Conservation (phyloP, 2,888 invertebrate species). For the Didymodactylos carnosus region DNA sequence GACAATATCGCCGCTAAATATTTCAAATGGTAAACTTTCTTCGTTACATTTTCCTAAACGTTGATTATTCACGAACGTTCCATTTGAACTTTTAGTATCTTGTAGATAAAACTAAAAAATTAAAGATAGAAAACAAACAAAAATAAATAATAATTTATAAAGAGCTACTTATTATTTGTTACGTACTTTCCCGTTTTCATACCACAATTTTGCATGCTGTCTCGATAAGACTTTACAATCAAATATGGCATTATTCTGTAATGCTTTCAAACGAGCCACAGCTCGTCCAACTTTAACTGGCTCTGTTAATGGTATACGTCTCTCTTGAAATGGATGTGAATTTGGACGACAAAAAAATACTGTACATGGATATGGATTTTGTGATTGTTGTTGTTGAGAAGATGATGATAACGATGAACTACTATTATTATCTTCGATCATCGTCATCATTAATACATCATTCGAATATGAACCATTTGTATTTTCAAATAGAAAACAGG, state of each 20-base stretch:
- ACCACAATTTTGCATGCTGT: constrained; percentile 91
- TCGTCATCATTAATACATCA: neutral
- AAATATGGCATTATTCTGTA: constrained; percentile 80
- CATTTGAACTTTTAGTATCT: constrained; percentile 96
- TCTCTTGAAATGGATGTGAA: constrained; percentile 20
- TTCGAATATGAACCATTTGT: neutral
- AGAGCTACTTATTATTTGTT: neutral
- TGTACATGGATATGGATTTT: neutral
- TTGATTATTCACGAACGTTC: constrained; percentile 90
- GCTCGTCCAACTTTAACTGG: constrained; percentile 80
- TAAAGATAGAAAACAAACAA: too few relatives aligned
- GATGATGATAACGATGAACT: neutral
- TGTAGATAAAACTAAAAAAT: constrained; percentile 44
- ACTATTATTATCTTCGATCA: neutral
- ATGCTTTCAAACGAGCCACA: constrained; percentile 71
- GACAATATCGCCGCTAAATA: constrained; percentile 88
- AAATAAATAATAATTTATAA: too few relatives aligned
- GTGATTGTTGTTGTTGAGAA: neutral
- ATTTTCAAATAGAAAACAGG: neutral
- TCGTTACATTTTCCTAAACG: constrained; percentile 59
- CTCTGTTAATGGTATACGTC: constrained; percentile 56
- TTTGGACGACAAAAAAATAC: neutral
- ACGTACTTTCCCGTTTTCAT: constrained; percentile 63
- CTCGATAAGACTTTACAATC: constrained; percentile 95
- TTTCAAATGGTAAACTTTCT: constrained; percentile 62